Conservation (phyloP, 2,113 vertebrate species). For the Aphyosemion australe region DNA sequence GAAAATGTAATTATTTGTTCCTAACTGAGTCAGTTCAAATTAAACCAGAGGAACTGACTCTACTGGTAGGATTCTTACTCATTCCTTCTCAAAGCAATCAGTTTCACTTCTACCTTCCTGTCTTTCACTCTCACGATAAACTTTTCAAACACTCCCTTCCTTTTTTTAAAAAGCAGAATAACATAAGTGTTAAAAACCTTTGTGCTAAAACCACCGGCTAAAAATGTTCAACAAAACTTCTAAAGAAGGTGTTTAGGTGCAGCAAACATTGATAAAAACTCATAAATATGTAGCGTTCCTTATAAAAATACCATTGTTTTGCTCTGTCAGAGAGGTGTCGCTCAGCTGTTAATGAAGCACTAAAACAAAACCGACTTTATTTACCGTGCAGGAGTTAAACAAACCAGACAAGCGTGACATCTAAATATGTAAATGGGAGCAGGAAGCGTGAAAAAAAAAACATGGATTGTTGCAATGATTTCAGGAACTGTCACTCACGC, state of each 20-base stretch:
- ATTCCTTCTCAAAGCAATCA: too few species aligned
- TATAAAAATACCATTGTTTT: background rate
- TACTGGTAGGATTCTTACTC: too few species aligned
- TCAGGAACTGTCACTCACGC: slow-evolving; percentile 49
- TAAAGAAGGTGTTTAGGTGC: too few species aligned
- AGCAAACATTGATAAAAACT: too few species aligned
- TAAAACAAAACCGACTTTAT: slow-evolving; percentile 31
- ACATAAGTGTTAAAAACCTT: too few species aligned
- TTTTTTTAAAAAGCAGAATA: slow-evolving; percentile 26
- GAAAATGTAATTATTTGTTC: too few species aligned
- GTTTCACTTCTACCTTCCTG: background rate
- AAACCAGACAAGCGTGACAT: slow-evolving; percentile 42
- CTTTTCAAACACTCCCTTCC: background rate
- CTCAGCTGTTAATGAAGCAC: slow-evolving; percentile 29
- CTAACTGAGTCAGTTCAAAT: too few species aligned
- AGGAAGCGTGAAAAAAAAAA: slow-evolving; percentile 12
- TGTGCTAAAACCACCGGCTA: too few species aligned
- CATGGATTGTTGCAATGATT: slow-evolving; percentile 45
- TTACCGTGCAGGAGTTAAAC: slow-evolving; percentile 47
- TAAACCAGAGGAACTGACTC: too few species aligned
- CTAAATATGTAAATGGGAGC: slow-evolving; percentile 52
- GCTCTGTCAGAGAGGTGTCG: too few species aligned
- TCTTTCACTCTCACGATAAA: slow-evolving; percentile 3
- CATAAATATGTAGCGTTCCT: background rate
- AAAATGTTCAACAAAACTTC: too few species aligned